Percentiles rank a stretch among this genome's conserved stretches.
Evolutionary conservation across 2,113 vertebrate genomes (phyloP).

Genomic region (Actinemys pallida): DNA sequence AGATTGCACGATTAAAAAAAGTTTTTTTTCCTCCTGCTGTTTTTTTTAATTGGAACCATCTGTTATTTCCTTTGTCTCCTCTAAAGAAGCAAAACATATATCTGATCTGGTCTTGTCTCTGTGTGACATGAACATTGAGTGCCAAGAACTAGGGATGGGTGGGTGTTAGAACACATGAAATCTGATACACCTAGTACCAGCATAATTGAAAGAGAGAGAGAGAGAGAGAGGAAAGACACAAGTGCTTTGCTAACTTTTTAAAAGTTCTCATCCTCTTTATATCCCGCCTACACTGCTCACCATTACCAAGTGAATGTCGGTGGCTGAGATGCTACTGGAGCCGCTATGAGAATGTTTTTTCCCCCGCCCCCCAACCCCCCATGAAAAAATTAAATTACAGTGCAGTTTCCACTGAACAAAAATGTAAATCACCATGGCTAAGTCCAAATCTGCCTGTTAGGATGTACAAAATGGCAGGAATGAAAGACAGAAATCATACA

Average conservation of each 20-base stretch:
- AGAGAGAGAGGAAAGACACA: not conserved
- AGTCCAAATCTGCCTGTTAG: not conserved
- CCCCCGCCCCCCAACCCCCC: too few species aligned
- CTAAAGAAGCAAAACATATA: slow-evolving; percentile 32
- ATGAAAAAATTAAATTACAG: not conserved
- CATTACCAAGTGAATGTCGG: not conserved
- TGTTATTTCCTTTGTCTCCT: slow-evolving; percentile 51
- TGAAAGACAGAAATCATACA: not conserved
- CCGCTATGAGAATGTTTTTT: not conserved
- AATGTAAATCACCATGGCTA: not conserved
- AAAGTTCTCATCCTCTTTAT: not conserved
- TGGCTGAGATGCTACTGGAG: not conserved
- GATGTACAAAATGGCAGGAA: not conserved
- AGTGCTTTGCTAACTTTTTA: not conserved
- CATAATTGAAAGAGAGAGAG: not conserved
- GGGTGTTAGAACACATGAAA: not conserved
- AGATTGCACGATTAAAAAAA: not conserved
- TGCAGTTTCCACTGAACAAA: not conserved
- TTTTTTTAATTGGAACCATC: slow-evolving; percentile 76
- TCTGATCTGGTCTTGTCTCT: slow-evolving; percentile 7
- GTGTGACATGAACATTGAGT: not conserved
- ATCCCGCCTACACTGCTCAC: not conserved
- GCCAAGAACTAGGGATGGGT: not conserved
- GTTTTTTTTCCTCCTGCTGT: slow-evolving; percentile 1
- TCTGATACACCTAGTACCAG: not conserved